A percentile compares a stretch with the other conserved stretches of the same genome.
These are phyloP conservation scores for Agrilus cyanescens DNA, from an alignment of 2,888 invertebrate species.

Conservation along the genomic window DNA sequence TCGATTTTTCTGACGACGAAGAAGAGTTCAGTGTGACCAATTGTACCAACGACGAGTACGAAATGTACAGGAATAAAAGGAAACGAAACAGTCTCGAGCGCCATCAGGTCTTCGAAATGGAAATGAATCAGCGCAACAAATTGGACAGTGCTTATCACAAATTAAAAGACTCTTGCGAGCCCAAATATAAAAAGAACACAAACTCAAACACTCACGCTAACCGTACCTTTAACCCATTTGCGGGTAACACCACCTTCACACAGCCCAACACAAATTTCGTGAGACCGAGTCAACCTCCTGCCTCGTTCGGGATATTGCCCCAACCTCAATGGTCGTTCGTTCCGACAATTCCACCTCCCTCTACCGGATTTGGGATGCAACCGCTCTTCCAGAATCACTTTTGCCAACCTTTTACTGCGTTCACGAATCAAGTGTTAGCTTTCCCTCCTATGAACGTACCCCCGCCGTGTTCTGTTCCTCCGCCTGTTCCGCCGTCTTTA, in stretches of 20 bases:
- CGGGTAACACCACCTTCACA: not conserved
- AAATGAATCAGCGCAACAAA: conserved; percentile 34
- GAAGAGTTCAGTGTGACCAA: conserved; percentile 41
- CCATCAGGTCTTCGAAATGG: conserved; percentile 28
- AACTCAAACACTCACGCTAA: not conserved
- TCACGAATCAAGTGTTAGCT: not conserved
- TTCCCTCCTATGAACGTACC: not conserved
- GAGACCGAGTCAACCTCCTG: not conserved
- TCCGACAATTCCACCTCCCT: not conserved
- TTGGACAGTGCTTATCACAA: conserved; percentile 23
- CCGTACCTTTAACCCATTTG: not conserved
- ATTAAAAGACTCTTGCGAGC: conserved; percentile 16
- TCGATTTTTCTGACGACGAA: conserved; percentile 86
- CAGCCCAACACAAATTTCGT: not conserved
- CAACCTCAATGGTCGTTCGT: not conserved
- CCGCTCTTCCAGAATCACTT: too few relatives aligned
- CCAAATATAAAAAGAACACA: conserved; percentile 9
- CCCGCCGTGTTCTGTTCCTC: not conserved
- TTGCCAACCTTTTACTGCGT: too few relatives aligned
- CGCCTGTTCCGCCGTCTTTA: too few relatives aligned
- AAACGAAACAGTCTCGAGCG: conserved; percentile 25
- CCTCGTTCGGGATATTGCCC: conserved; percentile 2
- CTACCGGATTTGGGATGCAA: too few relatives aligned
- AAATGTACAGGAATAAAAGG: conserved; percentile 10
- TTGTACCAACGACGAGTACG: conserved; percentile 15